phyloP scores from a whole-genome alignment of 1,140 invertebrate species.

The Trinorchestia longiramus region DNA sequence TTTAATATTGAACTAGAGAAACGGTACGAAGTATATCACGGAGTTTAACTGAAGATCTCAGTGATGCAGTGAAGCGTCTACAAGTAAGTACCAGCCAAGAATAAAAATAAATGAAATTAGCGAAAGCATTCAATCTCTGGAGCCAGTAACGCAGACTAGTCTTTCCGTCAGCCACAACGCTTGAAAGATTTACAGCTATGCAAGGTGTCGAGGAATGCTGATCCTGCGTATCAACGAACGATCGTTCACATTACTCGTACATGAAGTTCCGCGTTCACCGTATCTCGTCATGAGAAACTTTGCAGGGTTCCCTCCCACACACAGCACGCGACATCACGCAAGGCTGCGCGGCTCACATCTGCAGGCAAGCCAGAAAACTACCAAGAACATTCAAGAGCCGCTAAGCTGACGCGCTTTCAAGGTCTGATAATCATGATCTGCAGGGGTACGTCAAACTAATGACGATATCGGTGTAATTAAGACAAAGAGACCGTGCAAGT shows the following conservation, averaged over 20 bases:
- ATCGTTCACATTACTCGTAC: not conserved
- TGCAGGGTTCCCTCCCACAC: not conserved
- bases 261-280: not conserved
- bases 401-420: constrained; percentile 23
- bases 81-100: not conserved
- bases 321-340: not conserved
- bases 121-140: not conserved
- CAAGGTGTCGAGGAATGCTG: not conserved
- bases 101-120: not conserved
- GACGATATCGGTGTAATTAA: not conserved
- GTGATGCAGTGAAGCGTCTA: not conserved
- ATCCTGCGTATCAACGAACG: not conserved
- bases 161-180: not conserved
- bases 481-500: not conserved
- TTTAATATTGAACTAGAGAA: too few relatives aligned
- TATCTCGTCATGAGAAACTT: not conserved
- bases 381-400: not conserved
- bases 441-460: not conserved
- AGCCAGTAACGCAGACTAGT: not conserved
- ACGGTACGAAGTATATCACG: not conserved
- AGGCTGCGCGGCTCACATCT: not conserved
- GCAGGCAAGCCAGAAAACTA: not conserved
- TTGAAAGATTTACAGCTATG: not conserved
- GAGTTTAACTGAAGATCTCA: not conserved
- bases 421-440: constrained; percentile 29